These are phyloP conservation scores for Drymodes brunneopygia DNA, from an alignment of 2,113 vertebrate genomes.

Conservation along the genomic window DNA sequence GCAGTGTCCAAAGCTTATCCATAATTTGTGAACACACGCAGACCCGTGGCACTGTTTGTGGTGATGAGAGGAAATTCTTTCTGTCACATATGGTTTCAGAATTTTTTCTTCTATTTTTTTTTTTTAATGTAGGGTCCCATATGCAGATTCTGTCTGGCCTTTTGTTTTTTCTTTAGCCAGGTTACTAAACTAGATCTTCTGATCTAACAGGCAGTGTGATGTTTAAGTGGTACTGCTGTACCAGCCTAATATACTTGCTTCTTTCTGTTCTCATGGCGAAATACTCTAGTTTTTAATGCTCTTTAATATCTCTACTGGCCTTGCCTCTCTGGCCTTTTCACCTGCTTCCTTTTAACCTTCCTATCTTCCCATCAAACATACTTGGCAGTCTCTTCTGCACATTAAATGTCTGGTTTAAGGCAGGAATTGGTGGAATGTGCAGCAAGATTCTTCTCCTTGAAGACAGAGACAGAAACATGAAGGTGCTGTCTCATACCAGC, in stretches of 20 bases:
- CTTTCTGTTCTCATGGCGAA: background rate
- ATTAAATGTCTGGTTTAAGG: background rate
- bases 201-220: background rate
- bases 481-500: background rate
- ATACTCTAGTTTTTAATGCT: background rate
- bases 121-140: background rate
- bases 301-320: background rate
- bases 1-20: background rate
- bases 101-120: background rate
- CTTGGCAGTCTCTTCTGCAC: background rate
- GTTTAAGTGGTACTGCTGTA: background rate
- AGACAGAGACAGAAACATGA: background rate
- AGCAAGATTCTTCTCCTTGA: background rate
- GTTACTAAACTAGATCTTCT: background rate
- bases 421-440: background rate
- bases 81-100: accelerated
- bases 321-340: background rate
- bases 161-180: background rate
- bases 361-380: background rate
- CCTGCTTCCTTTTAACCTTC: background rate
- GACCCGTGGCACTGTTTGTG: background rate
- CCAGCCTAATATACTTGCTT: background rate
- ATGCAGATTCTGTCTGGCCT: background rate
- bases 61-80: background rate
- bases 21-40: background rate